These are phyloP conservation scores for Drosophila ezoana DNA, from an alignment of 2,888 invertebrate species.

Conservation along the genomic window DNA sequence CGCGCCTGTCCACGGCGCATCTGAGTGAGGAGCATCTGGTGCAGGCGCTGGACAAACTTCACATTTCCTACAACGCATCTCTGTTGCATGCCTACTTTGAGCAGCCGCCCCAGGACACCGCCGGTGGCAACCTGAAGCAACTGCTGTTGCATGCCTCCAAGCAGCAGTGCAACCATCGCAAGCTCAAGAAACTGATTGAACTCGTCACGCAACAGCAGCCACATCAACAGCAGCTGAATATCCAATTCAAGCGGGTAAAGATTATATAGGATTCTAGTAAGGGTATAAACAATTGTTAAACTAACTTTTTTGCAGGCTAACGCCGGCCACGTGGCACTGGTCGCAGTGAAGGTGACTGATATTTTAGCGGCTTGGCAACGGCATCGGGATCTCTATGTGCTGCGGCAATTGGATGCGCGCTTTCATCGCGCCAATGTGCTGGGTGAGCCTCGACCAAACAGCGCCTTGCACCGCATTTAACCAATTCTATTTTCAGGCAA, in stretches of 20 bases:
- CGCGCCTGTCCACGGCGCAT: slow-evolving; percentile 80
- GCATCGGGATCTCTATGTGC: slow-evolving; percentile 80
- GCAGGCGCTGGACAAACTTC: slow-evolving; percentile 84
- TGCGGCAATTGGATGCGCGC: slow-evolving; percentile 80
- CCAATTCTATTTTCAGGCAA: slow-evolving; percentile 72
- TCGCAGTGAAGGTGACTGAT: slow-evolving; percentile 80
- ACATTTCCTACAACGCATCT: slow-evolving; percentile 81
- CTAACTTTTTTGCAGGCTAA: slow-evolving; percentile 32
- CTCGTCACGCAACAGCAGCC: slow-evolving; percentile 73
- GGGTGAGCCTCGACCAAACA: slow-evolving; percentile 61
- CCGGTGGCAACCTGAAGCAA: slow-evolving; percentile 75
- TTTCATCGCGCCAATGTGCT: slow-evolving; percentile 83
- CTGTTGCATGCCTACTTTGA: slow-evolving; percentile 76
- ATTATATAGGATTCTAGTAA: not conserved
- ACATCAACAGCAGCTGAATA: slow-evolving; percentile 74
- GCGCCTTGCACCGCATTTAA: not conserved
- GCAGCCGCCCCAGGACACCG: slow-evolving; percentile 30
- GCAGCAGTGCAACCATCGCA: slow-evolving; percentile 82
- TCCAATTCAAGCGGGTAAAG: slow-evolving; percentile 80
- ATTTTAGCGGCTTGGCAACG: slow-evolving; percentile 82
- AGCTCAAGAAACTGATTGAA: slow-evolving; percentile 81
- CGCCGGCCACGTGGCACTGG: slow-evolving; percentile 37
- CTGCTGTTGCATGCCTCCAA: slow-evolving; percentile 83
- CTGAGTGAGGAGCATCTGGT: slow-evolving; percentile 82
- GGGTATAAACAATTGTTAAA: too few species aligned